A percentile compares a stretch with the other conserved stretches of the same genome.
phyloP scores from a whole-genome alignment of 1,140 invertebrate species.

The Trigoniulus corallinus region DNA sequence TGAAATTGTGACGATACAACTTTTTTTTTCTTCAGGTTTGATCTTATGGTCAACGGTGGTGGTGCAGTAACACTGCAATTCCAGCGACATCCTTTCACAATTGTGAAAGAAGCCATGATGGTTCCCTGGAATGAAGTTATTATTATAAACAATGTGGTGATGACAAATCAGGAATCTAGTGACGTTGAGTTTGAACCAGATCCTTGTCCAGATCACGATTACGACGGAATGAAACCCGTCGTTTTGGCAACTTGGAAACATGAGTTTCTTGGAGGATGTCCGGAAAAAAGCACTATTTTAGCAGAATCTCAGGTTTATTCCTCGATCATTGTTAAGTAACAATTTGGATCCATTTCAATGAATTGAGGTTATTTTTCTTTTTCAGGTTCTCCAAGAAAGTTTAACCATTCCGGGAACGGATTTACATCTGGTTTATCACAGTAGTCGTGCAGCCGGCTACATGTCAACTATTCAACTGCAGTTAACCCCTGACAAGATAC shows the following conservation, averaged over 20 bases:
- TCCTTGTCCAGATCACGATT: conserved; percentile 74
- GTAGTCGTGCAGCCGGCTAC: conserved; percentile 77
- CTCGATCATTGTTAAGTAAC: too few relatives aligned
- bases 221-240: conserved; percentile 83
- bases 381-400: conserved; percentile 77
- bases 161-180: conserved; percentile 68
- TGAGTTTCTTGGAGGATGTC: conserved; percentile 86
- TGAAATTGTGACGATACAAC: background rate
- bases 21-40: conserved; percentile 63
- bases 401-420: conserved; percentile 81
- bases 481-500: conserved; percentile 68
- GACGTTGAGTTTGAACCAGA: conserved; percentile 29
- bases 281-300: conserved; percentile 70
- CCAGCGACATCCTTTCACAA: conserved; percentile 75
- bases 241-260: conserved; percentile 91
- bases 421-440: conserved; percentile 85
- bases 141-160: conserved; percentile 69
- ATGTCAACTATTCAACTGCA: conserved; percentile 87
- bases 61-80: conserved; percentile 88
- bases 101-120: conserved; percentile 75
- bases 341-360: too few relatives aligned
- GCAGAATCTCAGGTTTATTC: conserved; percentile 68
- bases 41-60: conserved; percentile 91
- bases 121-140: conserved; percentile 95
- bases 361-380: too few relatives aligned